Conservation (phyloP, 2,888 invertebrate species). For the Aethes cnicana region DNA sequence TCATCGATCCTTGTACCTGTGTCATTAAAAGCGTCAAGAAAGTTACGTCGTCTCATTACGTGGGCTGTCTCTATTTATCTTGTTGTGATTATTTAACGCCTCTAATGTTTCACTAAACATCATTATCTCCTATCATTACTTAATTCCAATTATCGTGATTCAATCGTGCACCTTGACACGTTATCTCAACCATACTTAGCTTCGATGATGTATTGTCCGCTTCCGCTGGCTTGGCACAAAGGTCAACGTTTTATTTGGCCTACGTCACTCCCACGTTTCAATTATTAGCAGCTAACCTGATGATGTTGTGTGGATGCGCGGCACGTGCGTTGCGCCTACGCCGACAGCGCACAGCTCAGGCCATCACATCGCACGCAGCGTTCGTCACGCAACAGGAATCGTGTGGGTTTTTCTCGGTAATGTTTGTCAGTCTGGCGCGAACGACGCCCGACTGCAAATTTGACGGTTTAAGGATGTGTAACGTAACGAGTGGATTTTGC, state of each 20-base stretch:
- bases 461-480: constrained; percentile 39
- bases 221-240: constrained; percentile 43
- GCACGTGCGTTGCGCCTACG: constrained; percentile 62
- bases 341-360: constrained; percentile 28
- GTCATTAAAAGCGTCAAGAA: constrained; percentile 32
- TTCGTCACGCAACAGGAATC: constrained; percentile 42
- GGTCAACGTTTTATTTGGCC: constrained; percentile 52
- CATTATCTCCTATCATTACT: constrained; percentile 24
- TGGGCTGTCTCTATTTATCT: constrained; percentile 1
- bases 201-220: constrained; percentile 40
- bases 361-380: constrained; percentile 25
- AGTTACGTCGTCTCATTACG: constrained; percentile 27
- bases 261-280: constrained; percentile 65
- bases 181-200: constrained; percentile 28
- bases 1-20: constrained; percentile 16
- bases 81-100: constrained; percentile 14
- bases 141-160: constrained; percentile 20
- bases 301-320: constrained; percentile 58
- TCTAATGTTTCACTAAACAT: constrained; percentile 23
- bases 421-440: constrained; percentile 39
- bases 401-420: constrained; percentile 54
- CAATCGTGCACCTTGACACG: constrained; percentile 36
- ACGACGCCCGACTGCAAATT: constrained; percentile 37
- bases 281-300: constrained; percentile 45
- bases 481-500: constrained; percentile 40